Evolutionary conservation across 1,140 invertebrate genomes (phyloP).

Genomic region (Nautilus pompilius): DNA sequence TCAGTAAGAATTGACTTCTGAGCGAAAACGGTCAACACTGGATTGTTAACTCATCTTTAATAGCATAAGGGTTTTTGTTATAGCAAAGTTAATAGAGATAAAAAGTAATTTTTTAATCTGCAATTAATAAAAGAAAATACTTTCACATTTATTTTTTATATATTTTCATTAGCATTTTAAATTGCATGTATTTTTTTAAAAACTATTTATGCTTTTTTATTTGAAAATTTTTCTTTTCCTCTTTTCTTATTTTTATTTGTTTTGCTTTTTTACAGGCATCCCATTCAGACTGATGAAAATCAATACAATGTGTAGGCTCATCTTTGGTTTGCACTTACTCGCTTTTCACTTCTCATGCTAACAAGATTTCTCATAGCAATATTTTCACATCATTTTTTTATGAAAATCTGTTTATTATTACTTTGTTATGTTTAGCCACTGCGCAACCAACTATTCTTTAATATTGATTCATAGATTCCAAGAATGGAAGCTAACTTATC

Average conservation of each 20-base stretch:
- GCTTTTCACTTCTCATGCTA: background rate
- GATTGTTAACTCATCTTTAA: background rate
- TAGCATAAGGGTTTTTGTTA: background rate
- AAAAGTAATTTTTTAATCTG: background rate
- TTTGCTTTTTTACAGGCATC: conserved; percentile 7
- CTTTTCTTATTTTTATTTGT: background rate
- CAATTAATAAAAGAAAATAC: background rate
- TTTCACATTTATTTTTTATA: background rate
- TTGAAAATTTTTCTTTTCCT: background rate
- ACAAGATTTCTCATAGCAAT: background rate
- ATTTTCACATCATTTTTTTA: background rate
- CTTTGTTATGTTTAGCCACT: too few relatives aligned
- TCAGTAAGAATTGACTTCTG: too few relatives aligned
- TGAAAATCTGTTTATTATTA: background rate
- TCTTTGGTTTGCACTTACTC: background rate
- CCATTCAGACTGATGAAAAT: conserved; percentile 5
- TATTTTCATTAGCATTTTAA: background rate
- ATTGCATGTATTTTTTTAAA: background rate
- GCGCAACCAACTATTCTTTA: too few relatives aligned
- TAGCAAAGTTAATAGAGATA: background rate
- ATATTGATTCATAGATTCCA: too few relatives aligned
- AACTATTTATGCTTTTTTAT: background rate
- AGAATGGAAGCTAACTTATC: too few relatives aligned
- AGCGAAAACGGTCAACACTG: too few relatives aligned
- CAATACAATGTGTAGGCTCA: conserved; percentile 29